Evolutionary conservation across 2,888 invertebrate genomes (phyloP), one percentile per base, ranked within the genome.

Genomic region (Diachrysia chrysitis): DNA sequence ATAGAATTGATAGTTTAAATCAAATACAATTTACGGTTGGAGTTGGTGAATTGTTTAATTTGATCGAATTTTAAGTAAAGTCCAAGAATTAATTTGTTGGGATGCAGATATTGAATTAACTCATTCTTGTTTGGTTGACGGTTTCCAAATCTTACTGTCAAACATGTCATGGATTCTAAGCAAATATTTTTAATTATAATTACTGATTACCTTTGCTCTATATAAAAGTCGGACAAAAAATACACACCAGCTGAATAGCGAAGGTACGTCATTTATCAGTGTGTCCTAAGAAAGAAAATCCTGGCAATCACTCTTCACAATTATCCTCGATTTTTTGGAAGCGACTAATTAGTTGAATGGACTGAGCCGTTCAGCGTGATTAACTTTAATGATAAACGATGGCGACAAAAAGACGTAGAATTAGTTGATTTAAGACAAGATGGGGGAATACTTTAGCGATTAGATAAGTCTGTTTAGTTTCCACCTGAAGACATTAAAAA

Each of bases 371-470:
- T 90, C 86, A 84, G 88, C 85, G 87, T 91, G 92, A 94, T 93
- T 93, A 92, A 92, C 91, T 92, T 89, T 87, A 89, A 92, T 92
- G 90, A 93, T 90, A 88, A 92, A 93, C 89, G 87, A 90, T 86
- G 85, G 84, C 82, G 76, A 78, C 83, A 76, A 78, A 77, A 81
- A 78, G 84, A 80, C 81, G 74, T 73, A 57, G 78, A 82, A 76
- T 85, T 83, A 70, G 73, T 76, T 66, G 71, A 63, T 78, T 78
- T 82, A 81, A 81, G 74, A 66, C 58, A 70, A 74, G 66, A 72
- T 74, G 74, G 14, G 42, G 42, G 76, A 73, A 67, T 0, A 32
- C 78, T 66, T 78, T 73, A 54, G 70, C 62, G 58, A 69, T 70
- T 42, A 57, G 76, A 21, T 35, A 10, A 3, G 17, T 14, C 12